Conservation (phyloP, 2,113 vertebrate species). For the Lepisosteus oculatus region DNA sequence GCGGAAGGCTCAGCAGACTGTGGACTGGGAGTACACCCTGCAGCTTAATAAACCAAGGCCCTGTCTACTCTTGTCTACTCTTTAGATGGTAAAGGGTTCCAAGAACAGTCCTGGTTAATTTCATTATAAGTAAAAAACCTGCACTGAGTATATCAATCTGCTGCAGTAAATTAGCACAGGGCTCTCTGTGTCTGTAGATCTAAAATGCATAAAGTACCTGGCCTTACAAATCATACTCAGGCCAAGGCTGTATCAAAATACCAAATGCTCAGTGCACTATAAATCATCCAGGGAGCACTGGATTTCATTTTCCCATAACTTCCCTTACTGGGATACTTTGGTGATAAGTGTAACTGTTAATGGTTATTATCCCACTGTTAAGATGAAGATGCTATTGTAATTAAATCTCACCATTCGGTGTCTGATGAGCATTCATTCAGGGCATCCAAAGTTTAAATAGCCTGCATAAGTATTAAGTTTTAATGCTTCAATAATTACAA, state of each 20-base stretch:
- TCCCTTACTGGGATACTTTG: too few relatives aligned
- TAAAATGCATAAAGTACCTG: neutral
- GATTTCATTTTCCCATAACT: too few relatives aligned
- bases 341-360: too few relatives aligned
- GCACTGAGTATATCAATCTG: conserved; percentile 3
- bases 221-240: neutral
- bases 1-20: neutral
- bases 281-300: too few relatives aligned
- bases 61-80: conserved; percentile 16
- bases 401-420: too few relatives aligned
- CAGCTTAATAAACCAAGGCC: conserved; percentile 22
- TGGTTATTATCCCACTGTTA: too few relatives aligned
- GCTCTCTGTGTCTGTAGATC: neutral
- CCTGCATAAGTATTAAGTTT: too few relatives aligned
- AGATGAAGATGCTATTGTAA: too few relatives aligned
- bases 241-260: neutral
- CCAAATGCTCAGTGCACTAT: too few relatives aligned
- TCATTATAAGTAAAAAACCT: conserved; percentile 28
- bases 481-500: too few relatives aligned
- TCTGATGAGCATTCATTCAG: too few relatives aligned
- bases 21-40: neutral
- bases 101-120: conserved; percentile 23
- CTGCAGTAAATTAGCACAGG: neutral
- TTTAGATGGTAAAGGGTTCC: conserved; percentile 1
- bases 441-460: too few relatives aligned